Conservation (phyloP, 2,113 vertebrate species). For the Myodes glareolus region DNA sequence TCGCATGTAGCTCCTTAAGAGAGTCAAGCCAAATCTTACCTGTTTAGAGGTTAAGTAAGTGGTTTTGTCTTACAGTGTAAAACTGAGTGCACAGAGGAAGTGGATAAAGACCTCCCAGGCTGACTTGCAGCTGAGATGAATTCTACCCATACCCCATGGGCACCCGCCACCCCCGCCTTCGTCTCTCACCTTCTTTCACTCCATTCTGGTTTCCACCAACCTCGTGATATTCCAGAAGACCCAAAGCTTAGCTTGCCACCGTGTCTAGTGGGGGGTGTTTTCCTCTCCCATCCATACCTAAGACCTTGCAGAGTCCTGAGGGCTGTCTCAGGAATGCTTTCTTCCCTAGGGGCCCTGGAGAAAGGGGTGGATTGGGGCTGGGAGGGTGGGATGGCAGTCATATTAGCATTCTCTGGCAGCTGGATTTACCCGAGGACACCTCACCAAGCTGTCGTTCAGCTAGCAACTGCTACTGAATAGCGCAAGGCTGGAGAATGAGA, state of each 20-base stretch:
- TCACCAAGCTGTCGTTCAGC: background rate
- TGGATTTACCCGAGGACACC: background rate
- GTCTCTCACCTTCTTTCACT: background rate
- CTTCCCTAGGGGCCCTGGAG: background rate
- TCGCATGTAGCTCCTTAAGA: background rate
- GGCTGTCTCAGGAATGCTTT: background rate
- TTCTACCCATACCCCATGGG: fast-evolving
- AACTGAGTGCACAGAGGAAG: background rate
- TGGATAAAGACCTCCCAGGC: background rate
- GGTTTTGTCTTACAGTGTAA: background rate
- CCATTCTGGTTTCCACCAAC: background rate
- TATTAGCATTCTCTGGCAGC: background rate
- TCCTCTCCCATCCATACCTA: background rate
- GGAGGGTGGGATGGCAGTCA: background rate
- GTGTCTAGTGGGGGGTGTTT: background rate
- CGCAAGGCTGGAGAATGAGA: background rate
- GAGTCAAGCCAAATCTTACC: background rate
- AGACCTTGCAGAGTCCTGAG: background rate
- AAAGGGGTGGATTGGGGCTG: background rate
- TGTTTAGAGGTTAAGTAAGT: background rate
- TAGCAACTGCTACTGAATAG: background rate
- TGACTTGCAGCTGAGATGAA: background rate
- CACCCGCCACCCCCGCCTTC: background rate
- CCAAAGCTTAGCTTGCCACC: background rate
- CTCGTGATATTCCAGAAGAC: background rate